These are phyloP conservation scores for Chaetorhynchus papuensis DNA, from an alignment of 2,113 vertebrate genomes.

Conservation along the genomic window DNA sequence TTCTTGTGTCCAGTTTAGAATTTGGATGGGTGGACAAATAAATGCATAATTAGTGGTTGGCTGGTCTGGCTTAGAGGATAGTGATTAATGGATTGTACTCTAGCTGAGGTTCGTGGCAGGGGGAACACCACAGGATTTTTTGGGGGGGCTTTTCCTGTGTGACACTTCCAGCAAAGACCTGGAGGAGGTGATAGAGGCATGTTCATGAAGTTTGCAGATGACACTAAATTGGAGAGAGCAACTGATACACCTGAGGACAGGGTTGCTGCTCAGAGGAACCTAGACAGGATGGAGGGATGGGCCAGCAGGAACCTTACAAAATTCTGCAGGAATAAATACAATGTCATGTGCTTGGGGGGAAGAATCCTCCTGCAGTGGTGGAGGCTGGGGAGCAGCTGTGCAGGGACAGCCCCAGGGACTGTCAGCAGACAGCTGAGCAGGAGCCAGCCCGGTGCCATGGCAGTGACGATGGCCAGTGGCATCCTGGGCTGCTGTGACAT, in stretches of 20 bases:
- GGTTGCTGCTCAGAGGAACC: neutral
- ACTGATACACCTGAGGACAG: neutral
- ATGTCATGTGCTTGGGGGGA: neutral
- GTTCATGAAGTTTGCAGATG: neutral
- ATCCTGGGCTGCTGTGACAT: neutral
- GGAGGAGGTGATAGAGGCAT: neutral
- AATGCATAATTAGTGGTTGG: neutral
- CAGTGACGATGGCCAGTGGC: rapidly evolving
- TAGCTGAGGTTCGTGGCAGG: neutral
- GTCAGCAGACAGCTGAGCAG: neutral
- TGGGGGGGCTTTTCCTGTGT: neutral
- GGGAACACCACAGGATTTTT: neutral
- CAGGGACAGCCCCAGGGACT: neutral
- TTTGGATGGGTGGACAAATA: neutral
- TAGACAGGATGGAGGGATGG: neutral
- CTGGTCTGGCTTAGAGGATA: neutral
- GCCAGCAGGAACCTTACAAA: neutral
- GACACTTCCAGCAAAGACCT: neutral
- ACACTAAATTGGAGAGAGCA: neutral
- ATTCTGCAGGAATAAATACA: neutral
- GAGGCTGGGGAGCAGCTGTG: neutral
- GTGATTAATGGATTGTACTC: neutral
- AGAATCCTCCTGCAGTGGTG: neutral
- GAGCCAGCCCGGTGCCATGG: neutral
- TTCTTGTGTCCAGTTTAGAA: neutral